Evolutionary conservation across 2,797 vertebrate species (phyloP), one percentile per base, ranked within the genome.

Genomic region (Xenentodon cancila): DNA sequence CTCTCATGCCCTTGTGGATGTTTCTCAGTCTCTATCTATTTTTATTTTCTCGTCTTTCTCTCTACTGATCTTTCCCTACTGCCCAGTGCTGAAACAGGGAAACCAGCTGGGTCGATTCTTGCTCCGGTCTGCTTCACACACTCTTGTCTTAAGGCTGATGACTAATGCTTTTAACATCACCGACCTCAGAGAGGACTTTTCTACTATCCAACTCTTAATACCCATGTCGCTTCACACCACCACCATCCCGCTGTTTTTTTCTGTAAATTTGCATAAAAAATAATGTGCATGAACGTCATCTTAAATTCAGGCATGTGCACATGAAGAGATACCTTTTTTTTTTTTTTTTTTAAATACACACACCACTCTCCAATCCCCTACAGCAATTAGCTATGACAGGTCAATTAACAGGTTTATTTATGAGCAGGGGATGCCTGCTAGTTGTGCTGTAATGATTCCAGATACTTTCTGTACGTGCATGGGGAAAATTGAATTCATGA

Each of bases 371-470:
- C 54, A 80, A 73, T 77, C 82, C 86, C 87, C 88, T 59, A 62
- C 86, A 89, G 90, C 87, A 90, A 92, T 92, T 92, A 91, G 80
- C 85, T 79, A 82, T 91, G 90, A 90, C 89, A 84, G 89, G 81
- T 88, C 83, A 89, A 91, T 91, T 92, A 88, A 88, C 83, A 73
- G 80, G 72, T 79, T 85, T 90, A 89, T 91, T 88, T 89, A 89
- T 90, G 88, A 87, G 83, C 78, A 68, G 19, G 71, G 79, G 75
- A 86, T 80, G 79, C 75, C 82, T 87, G 68, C 82, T 82, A 83
- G 78, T 89, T 88, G 77, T 87, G 77, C 82, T 86, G 82, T 91
- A 90, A 91, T 90, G 85, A 90, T 89, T 90, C 79, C 80, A 85
- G 84, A 88, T 87, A 88, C 57, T 79, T 71, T 83, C 48, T 64